Evolutionary conservation across 2,888 invertebrate genomes (phyloP).

Genomic region (Eupithecia exiguata): DNA sequence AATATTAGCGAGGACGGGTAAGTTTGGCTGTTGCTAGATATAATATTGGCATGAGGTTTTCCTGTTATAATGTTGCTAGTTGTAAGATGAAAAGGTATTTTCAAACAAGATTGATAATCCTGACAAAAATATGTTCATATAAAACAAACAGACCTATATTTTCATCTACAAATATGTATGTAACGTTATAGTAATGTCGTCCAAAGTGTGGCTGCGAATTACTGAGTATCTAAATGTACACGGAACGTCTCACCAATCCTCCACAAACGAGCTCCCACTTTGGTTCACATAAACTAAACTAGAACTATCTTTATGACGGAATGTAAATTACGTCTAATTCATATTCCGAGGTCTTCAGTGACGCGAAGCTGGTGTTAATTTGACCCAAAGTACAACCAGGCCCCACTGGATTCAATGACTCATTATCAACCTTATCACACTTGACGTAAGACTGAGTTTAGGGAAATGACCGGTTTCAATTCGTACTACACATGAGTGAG

Average conservation of each 20-base stretch:
- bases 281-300: slow-evolving; percentile 15
- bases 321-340: slow-evolving; percentile 41
- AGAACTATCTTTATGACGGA: slow-evolving; percentile 18
- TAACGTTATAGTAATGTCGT: not conserved
- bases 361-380: slow-evolving; percentile 44
- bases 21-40: not conserved
- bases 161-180: too few species aligned
- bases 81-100: not conserved
- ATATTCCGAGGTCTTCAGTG: slow-evolving; percentile 39
- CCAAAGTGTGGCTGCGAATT: not conserved
- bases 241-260: slow-evolving; percentile 5
- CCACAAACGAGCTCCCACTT: slow-evolving; percentile 10
- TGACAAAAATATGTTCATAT: not conserved
- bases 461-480: not conserved
- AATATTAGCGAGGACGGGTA: not conserved
- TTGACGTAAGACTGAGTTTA: not conserved
- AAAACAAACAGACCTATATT: too few species aligned
- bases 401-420: not conserved
- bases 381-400: slow-evolving; percentile 27
- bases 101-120: not conserved
- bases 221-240: not conserved
- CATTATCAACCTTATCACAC: not conserved
- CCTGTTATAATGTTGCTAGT: not conserved
- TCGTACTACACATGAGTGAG: slow-evolving; percentile 1
- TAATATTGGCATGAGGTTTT: not conserved